Percentiles rank a stretch among this genome's conserved stretches.
Conservation (phyloP, 2,888 invertebrate species). For the Hemithea aestivaria region DNA sequence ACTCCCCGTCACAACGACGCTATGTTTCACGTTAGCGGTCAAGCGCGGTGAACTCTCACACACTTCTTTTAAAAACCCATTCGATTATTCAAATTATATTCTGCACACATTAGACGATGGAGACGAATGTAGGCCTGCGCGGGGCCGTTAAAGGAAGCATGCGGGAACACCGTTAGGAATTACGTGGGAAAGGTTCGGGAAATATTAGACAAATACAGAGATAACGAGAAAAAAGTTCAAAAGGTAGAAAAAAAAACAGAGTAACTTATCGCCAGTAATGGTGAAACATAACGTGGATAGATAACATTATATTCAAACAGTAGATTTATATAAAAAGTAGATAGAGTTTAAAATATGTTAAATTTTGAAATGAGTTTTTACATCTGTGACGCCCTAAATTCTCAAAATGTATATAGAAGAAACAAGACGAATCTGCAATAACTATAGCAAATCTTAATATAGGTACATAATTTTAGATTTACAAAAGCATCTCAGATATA, state of each 20-base stretch:
- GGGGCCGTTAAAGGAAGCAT: conserved; percentile 78
- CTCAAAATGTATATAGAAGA: no score
- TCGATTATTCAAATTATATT: conserved; percentile 65
- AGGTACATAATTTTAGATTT: no score
- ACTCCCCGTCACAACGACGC: conserved; percentile 28
- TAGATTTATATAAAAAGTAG: no score
- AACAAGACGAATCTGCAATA: no score
- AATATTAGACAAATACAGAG: conserved; percentile 6
- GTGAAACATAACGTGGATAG: no score
- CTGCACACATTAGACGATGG: conserved; percentile 70
- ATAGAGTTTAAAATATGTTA: no score
- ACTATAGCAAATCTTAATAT: no score
- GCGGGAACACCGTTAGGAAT: conserved; percentile 49
- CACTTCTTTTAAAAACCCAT: conserved; percentile 77
- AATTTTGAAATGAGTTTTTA: no score
- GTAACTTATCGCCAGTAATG: background rate
- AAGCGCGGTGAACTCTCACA: conserved; percentile 57
- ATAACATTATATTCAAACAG: no score
- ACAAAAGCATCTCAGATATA: no score
- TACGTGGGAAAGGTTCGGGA: conserved; percentile 18
- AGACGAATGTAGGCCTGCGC: conserved; percentile 48
- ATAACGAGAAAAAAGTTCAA: conserved; percentile 4
- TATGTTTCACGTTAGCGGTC: conserved; percentile 33
- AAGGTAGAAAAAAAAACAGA: background rate
- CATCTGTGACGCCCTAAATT: no score